Conservation (phyloP, 2,113 vertebrate genomes). For the Salvelinus fontinalis region DNA sequence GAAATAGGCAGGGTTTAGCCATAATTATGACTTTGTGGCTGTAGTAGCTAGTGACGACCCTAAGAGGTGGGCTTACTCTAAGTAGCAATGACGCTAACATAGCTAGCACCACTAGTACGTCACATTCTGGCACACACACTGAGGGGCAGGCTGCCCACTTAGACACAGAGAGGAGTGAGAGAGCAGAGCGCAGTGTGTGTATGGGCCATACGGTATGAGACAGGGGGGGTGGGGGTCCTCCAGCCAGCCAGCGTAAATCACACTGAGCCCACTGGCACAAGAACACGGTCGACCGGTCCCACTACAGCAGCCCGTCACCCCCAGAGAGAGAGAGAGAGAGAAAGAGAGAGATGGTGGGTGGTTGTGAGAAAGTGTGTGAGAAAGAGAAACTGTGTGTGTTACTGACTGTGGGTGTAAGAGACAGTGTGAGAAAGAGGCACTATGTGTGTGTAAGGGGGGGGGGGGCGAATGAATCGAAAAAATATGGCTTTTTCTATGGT, state of each 20-base stretch:
- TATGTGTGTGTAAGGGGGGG: too few species aligned
- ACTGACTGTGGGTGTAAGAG: slow-evolving; percentile 21
- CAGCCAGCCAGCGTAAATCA: slow-evolving; percentile 71
- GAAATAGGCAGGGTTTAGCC: too few species aligned
- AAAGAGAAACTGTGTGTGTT: background rate
- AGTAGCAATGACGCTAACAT: slow-evolving; percentile 37
- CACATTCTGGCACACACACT: slow-evolving; percentile 16
- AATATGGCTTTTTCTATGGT: slow-evolving; percentile 53
- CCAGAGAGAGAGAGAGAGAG: slow-evolving; percentile 23
- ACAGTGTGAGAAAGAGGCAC: slow-evolving; percentile 17
- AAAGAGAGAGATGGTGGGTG: background rate
- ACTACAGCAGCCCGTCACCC: slow-evolving; percentile 63
- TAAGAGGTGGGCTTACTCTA: slow-evolving; percentile 10
- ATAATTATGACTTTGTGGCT: too few species aligned
- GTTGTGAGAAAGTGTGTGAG: slow-evolving; percentile 29
- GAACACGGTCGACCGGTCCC: slow-evolving; percentile 51
- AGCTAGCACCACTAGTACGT: slow-evolving; percentile 4
- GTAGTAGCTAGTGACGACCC: too few species aligned
- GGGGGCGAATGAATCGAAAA: slow-evolving; percentile 15
- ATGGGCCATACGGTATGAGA: slow-evolving; percentile 41
- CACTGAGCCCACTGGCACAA: slow-evolving; percentile 61
- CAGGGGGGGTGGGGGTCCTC: slow-evolving; percentile 33
- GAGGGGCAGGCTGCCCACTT: slow-evolving; percentile 35
- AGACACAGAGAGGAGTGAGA: slow-evolving; percentile 17
- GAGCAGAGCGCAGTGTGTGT: slow-evolving; percentile 30